phyloP scores from a whole-genome alignment of 2,113 vertebrate species.

The Paracanthobrama guichenoti region DNA sequence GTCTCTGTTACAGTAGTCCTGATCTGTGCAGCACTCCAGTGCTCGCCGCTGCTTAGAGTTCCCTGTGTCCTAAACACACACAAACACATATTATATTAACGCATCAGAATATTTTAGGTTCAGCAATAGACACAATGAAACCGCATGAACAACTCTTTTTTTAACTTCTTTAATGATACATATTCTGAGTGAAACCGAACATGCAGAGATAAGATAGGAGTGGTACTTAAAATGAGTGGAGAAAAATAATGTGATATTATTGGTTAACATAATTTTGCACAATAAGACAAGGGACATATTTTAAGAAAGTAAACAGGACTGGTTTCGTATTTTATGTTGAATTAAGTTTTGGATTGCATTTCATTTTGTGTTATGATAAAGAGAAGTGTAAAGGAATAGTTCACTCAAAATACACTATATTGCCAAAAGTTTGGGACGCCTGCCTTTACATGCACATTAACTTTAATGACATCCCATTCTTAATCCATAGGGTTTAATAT shows the following conservation, averaged over 20 bases:
- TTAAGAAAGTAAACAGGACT: not conserved
- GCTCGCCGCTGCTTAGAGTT: constrained; percentile 84
- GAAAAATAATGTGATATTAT: not conserved
- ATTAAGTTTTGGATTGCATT: not conserved
- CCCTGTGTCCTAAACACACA: constrained; percentile 80
- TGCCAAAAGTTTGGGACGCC: too few relatives aligned
- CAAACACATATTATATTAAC: not conserved
- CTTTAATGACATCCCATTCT: too few relatives aligned
- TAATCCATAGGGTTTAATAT: too few relatives aligned
- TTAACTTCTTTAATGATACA: not conserved
- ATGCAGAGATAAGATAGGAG: not conserved
- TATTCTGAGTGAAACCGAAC: not conserved
- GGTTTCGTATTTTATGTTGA: not conserved
- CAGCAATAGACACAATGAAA: not conserved
- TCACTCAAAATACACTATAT: not conserved
- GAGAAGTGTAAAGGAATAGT: not conserved
- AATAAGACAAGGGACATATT: not conserved
- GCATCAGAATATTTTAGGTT: not conserved
- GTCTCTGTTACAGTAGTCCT: constrained; percentile 91
- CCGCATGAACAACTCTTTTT: not conserved
- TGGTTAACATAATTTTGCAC: not conserved
- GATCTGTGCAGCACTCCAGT: constrained; percentile 91
- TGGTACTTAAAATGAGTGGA: not conserved
- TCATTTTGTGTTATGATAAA: not conserved
- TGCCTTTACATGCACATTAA: too few relatives aligned